Conservation (phyloP, 2,797 vertebrate species). For the Pyrrhura leucotis region DNA sequence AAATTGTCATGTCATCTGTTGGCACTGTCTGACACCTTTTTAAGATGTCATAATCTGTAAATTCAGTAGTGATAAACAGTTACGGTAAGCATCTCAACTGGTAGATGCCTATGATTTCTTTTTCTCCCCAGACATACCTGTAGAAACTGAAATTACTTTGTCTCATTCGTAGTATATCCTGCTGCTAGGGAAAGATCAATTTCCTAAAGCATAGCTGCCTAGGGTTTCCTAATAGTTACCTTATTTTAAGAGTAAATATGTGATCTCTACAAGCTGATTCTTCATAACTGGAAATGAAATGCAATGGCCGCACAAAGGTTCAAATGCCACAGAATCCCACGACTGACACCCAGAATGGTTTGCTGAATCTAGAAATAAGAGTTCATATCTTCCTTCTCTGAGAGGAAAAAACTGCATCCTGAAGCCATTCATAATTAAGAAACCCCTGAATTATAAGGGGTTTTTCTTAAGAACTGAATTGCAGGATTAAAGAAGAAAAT, state of each 20-base stretch:
- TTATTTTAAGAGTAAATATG: not conserved
- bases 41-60: not conserved
- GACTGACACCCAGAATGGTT: not conserved
- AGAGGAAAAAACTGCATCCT: not conserved
- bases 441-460: not conserved
- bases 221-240: not conserved
- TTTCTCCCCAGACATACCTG: accelerated
- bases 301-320: not conserved
- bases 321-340: not conserved
- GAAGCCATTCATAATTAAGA: not conserved
- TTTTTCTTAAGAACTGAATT: not conserved
- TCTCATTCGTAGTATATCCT: not conserved
- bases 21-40: not conserved
- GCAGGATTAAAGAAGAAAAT: not conserved
- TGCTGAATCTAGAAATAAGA: not conserved
- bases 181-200: not conserved
- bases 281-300: not conserved
- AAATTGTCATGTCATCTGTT: not conserved
- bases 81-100: not conserved
- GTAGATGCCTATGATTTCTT: not conserved
- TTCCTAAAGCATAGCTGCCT: not conserved
- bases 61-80: not conserved
- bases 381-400: not conserved
- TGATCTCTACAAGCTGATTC: not conserved
- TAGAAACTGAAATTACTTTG: not conserved